Base-by-base conservation (phyloP, 2,888 invertebrate species). In the Pharmacophagus antenor region DNA sequence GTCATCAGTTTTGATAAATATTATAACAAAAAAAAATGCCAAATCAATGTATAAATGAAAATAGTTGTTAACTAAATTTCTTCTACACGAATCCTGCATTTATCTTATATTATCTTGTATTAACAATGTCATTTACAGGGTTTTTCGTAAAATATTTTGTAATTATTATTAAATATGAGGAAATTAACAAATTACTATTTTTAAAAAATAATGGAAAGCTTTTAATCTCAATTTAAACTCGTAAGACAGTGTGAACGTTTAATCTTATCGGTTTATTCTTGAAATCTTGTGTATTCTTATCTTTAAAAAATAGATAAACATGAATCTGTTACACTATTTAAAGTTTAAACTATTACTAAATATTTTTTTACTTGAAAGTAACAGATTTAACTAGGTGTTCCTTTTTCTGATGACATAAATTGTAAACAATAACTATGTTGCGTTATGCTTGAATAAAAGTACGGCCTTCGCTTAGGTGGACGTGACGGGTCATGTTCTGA, bases 391-490 rank as follows among this genome's bases (percentile, higher is more conserved):
- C n/a, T 51, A 47, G 20, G 2, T 41, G 15, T 51, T 47, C 47
- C 12, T 15, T 23, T 27, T 20, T 51, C 56, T 60, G 60, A 56
- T 41, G 56, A 55, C 37, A 60, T 31, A 51, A 56, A 51, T 22
- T 23, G 15, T 51, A 37, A 42, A 27, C n/a, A 56, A 56, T 61
- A 56, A 42, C 41, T 47, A 51, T 53, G 31, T 61, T 61, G 56
- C 52, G 61, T 61, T 56, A 48, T 56, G 46, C 22, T 10, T 41
- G 47, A 61, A 61, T 46, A 68, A 65, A 63, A 66, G 15, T 53
- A 50, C 60, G 68, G 70, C 76, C 76, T 79, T 76, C 70, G 41
- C 58, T 51, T 51, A 17, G 55, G 18, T 42, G 56, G 64, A 71
- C 72, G 70, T 73, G 73, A 67, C 70, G 54, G 64, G 56, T 56